Conservation (phyloP, 2,113 vertebrate genomes). For the Dicerorhinus sumatrensis region DNA sequence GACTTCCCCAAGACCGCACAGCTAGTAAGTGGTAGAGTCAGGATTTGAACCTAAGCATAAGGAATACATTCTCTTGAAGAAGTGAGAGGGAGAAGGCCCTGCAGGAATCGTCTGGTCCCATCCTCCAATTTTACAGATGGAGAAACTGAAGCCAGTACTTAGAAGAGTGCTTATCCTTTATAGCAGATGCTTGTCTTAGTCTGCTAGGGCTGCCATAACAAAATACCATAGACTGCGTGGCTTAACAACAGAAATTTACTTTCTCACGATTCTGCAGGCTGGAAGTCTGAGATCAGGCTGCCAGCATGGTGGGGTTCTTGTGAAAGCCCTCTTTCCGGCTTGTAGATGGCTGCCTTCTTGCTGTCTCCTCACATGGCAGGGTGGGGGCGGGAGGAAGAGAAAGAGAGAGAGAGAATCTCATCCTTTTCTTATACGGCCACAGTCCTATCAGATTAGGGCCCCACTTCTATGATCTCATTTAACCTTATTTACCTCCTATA, state of each 20-base stretch:
- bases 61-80: background rate
- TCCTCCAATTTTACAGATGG: background rate
- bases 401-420: background rate
- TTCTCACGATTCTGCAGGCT: background rate
- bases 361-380: background rate
- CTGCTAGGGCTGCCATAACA: background rate
- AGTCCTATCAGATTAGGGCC: background rate
- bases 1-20: background rate
- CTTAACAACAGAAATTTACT: background rate
- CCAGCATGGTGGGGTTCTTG: background rate
- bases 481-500: no score
- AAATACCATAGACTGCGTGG: no score
- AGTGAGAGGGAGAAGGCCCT: background rate
- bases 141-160: background rate
- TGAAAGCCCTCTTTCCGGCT: background rate
- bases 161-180: background rate
- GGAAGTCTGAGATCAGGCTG: background rate
- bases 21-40: background rate
- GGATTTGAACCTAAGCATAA: background rate
- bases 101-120: background rate
- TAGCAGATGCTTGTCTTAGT: background rate
- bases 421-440: background rate
- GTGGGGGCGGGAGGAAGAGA: background rate
- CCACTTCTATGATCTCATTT: background rate
- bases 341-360: background rate